Evolutionary conservation across 2,113 vertebrate species (phyloP).

Genomic region (Labeo rohita): DNA sequence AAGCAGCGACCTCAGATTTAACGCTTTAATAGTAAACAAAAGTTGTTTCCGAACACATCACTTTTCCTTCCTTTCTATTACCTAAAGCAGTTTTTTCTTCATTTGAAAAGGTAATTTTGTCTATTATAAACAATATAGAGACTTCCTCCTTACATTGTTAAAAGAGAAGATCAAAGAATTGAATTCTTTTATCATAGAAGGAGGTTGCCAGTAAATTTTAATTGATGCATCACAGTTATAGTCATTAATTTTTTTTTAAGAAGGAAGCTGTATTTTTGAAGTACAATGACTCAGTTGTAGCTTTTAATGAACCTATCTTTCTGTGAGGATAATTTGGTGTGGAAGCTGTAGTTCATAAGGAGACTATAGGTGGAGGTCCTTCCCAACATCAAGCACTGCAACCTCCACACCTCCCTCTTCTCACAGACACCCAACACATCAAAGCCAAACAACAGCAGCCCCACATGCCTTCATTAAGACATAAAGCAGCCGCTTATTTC

Average conservation of each 20-base stretch:
- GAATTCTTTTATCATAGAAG: not conserved
- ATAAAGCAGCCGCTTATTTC: conserved; percentile 17
- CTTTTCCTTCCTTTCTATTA: not conserved
- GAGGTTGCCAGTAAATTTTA: not conserved
- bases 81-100: not conserved
- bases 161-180: conserved; percentile 4
- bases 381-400: not conserved
- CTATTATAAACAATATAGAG: not conserved
- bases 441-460: conserved; percentile 2
- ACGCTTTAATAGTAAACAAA: not conserved
- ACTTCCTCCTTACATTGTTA: not conserved
- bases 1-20: not conserved
- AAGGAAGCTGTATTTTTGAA: not conserved
- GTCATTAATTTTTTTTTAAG: conserved; percentile 3
- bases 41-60: not conserved
- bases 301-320: not conserved
- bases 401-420: not conserved
- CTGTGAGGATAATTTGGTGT: not conserved
- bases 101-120: not conserved
- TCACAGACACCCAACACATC: conserved; percentile 33
- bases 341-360: not conserved
- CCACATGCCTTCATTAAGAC: conserved; percentile 31
- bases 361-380: conserved; percentile 2
- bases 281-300: not conserved
- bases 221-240: not conserved